Base-by-base conservation (phyloP, 2,888 invertebrate species). In the Machimus atricapillus region DNA sequence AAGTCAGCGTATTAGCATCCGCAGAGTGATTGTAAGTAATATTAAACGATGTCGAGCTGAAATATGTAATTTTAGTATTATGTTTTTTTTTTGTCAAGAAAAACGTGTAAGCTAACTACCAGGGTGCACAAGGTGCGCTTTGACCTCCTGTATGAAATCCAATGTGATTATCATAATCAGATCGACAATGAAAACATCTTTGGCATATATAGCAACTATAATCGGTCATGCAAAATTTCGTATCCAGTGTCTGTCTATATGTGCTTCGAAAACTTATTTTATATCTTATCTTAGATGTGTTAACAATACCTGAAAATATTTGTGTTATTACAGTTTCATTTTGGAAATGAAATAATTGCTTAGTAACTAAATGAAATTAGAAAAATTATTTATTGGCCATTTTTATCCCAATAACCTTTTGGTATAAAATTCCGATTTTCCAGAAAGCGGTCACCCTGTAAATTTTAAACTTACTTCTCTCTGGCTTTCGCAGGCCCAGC, bases 151-250 rank as follows among this genome's bases (percentile, higher is more conserved):
- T 16, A 89, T 92, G 92, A 19, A 88, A 89, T 77, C 90, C 90
- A 37, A 92, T 89, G 86, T 92, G 92, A 3, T 91, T 90, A 83
- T 91, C 91, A 56, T 90, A 91, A 85, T 74, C 37, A 91, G 92
- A 89, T 92, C 91, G 31, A 34, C 34, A 34, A 34, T 34, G 2
- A 6, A 34, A 7, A 34, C 34, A 34, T 34, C 87, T 77, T 87
- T 92, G 91, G 43, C 92, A 92, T 74, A 92, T 90, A 52, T 89
- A 91, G 87, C 92, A 92, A 2, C 91, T 90, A 88, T 90, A 87
- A 34, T 89, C 90, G 27, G 88, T 90, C 3, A 91, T 88, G 31
- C 76, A 87, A 89, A 91, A 92, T 12, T 90, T 37, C 1, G 86
- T 89, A 89, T 2, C 86, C 14, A 76, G 87, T 87, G 0, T 90